Evolutionary conservation across 2,113 vertebrate genomes (phyloP), one percentile per base, ranked within the genome.

Genomic region (Actinemys pallida): DNA sequence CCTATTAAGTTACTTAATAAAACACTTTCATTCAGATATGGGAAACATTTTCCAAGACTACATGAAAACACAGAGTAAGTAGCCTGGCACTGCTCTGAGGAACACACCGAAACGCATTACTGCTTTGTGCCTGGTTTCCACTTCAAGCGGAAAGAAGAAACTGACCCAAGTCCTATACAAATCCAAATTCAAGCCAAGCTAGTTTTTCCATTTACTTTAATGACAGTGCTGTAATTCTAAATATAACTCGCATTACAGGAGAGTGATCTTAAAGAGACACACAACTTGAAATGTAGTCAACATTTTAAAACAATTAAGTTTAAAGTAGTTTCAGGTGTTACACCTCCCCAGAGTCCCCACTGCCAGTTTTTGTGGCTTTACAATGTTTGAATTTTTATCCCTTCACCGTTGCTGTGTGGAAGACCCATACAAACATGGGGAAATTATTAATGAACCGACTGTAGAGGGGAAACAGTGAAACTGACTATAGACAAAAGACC

Each of bases 101-200:
- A 0, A 0, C 1, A 14, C 25, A 57, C 9, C 14, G 27, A 59
- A 83, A 76, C 4, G 1, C 29, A 35, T 24, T 47, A 1, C 13
- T 50, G 27, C 62, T 57, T 83, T 50, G 1, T 0, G 39, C 12
- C 13, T 85, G 75, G 69, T 78, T 45, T 78, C 75, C 22, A 45
- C 42, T 78, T 78, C 75, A 27, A 47, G 42, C 24, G 6, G 24
- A 47, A 78, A 78, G 75, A 45, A 27, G 24, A 78, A 27, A 42
- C 10, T 78, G 42, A 78, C 25, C 10, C 42, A 47, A 78, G 39
- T 14, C 42, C 27, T 27, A 25, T 6, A 78, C n/a, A 47, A 45
- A 78, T 45, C 75, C 42, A 78, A 78, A 27, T 78, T 45, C 42
- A 8, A 27, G 42, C 24, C 75, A 0, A 5, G 53, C 13, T 62